A percentile compares a stretch with the other conserved stretches of the same genome.
Evolutionary conservation across 1,140 invertebrate genomes (phyloP).

Genomic region (Lucilia cuprina): DNA sequence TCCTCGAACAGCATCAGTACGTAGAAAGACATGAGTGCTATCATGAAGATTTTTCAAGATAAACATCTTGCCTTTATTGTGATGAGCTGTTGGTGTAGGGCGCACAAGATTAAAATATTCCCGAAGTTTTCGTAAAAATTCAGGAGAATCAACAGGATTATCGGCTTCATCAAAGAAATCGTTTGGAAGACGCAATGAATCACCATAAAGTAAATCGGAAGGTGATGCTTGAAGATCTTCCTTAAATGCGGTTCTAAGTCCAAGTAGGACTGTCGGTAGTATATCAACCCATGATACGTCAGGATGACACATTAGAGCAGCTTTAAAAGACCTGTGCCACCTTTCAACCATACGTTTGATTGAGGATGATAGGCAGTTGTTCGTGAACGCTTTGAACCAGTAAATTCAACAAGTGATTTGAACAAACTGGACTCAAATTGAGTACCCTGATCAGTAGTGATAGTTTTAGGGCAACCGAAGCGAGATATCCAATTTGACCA

Average conservation of each 20-base stretch:
- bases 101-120: neutral
- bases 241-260: constrained; percentile 46
- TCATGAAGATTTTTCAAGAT: neutral
- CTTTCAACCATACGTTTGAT: too few relatives aligned
- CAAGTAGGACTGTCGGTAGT: constrained; percentile 56
- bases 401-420: too few relatives aligned
- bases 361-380: neutral
- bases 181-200: constrained; percentile 52
- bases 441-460: too few relatives aligned
- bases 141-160: neutral
- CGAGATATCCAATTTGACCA: too few relatives aligned
- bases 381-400: neutral
- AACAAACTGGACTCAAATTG: too few relatives aligned
- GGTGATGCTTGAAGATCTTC: constrained; percentile 48
- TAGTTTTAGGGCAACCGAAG: too few relatives aligned
- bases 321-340: too few relatives aligned
- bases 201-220: constrained; percentile 58
- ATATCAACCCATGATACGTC: neutral
- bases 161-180: constrained; percentile 49
- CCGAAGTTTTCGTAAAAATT: constrained; percentile 1
- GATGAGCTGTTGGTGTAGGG: neutral
- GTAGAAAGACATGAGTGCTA: neutral
- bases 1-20: neutral
- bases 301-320: too few relatives aligned
- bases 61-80: neutral